Percentiles rank a stretch among this genome's conserved stretches.
phyloP scores from a whole-genome alignment of 2,113 vertebrate species.

The Neogobius melanostomus region DNA sequence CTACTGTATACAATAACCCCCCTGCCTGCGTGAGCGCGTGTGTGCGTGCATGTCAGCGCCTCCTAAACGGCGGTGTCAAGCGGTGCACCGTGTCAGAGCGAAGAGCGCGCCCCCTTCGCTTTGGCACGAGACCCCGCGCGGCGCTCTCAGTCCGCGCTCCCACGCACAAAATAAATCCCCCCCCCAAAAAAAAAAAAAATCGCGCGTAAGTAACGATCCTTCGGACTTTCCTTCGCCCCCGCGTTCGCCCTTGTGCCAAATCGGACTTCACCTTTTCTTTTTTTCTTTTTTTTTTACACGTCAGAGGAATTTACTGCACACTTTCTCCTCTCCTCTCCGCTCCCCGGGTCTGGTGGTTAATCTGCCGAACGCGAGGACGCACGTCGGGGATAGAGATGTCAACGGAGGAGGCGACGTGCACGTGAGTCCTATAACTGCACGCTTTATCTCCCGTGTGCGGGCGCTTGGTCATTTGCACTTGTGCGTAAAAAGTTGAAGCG shows the following conservation, averaged over 20 bases:
- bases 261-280: conserved; percentile 41
- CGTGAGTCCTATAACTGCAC: conserved; percentile 42
- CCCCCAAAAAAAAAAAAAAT: background rate
- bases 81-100: conserved; percentile 47
- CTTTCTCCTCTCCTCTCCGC: conserved; percentile 5
- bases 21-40: background rate
- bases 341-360: conserved; percentile 14
- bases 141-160: conserved; percentile 31
- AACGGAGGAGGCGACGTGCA: conserved; percentile 37
- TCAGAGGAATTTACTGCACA: conserved; percentile 10
- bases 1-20: background rate
- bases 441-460: no score
- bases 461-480: no score
- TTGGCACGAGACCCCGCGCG: conserved; percentile 34
- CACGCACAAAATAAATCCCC: background rate
- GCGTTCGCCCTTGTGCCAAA: conserved; percentile 25
- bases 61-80: conserved; percentile 51
- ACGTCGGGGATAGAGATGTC: conserved; percentile 30
- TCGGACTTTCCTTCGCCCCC: background rate
- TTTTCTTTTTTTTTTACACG: background rate
- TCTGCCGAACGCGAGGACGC: conserved; percentile 17
- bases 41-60: conserved; percentile 20
- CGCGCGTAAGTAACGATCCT: background rate
- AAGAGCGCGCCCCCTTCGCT: conserved; percentile 33
- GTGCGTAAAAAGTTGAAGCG: conserved; percentile 10